A percentile compares a stretch with the other conserved stretches of the same genome.
Evolutionary conservation across 2,888 invertebrate genomes (phyloP).

Genomic region (Andrena haemorrhoa): DNA sequence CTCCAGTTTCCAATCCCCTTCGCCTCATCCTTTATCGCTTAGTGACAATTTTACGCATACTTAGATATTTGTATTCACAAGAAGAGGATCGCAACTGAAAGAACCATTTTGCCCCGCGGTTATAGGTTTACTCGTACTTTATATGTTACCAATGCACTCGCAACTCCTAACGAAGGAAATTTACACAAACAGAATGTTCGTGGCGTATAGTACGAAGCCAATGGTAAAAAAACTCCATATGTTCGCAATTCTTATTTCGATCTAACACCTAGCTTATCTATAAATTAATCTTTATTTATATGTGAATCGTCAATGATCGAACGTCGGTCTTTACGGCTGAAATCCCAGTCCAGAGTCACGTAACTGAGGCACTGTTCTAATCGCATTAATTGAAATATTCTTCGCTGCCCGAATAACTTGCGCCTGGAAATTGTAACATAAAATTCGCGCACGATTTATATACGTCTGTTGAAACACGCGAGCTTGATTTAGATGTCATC

Average conservation of each 20-base stretch:
- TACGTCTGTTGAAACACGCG: background rate
- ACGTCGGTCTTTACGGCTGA: slow-evolving; percentile 34
- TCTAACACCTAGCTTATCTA: slow-evolving; percentile 54
- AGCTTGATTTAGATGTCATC: background rate
- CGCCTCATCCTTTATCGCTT: slow-evolving; percentile 9
- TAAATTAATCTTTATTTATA: slow-evolving; percentile 53
- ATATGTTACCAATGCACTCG: slow-evolving; percentile 47
- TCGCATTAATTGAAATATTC: slow-evolving; percentile 27
- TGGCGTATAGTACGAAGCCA: slow-evolving; percentile 31
- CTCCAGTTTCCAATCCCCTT: slow-evolving; percentile 38
- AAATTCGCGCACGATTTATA: slow-evolving; percentile 10
- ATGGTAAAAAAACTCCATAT: slow-evolving; percentile 52
- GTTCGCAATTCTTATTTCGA: slow-evolving; percentile 37
- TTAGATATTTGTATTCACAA: slow-evolving; percentile 27
- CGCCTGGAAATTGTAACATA: slow-evolving; percentile 25
- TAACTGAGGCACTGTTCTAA: slow-evolving; percentile 35
- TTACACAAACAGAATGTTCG: slow-evolving; percentile 29
- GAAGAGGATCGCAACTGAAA: slow-evolving; percentile 44
- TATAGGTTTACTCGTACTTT: slow-evolving; percentile 45
- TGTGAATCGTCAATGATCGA: slow-evolving; percentile 45
- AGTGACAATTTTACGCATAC: slow-evolving; percentile 10
- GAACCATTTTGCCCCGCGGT: slow-evolving; percentile 25
- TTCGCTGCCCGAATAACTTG: slow-evolving; percentile 3
- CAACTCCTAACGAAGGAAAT: slow-evolving; percentile 29
- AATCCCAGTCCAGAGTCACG: slow-evolving; percentile 46